Conservation (phyloP, 53 echinoderm and acorn worm species). For the Holothuria scabra region DNA sequence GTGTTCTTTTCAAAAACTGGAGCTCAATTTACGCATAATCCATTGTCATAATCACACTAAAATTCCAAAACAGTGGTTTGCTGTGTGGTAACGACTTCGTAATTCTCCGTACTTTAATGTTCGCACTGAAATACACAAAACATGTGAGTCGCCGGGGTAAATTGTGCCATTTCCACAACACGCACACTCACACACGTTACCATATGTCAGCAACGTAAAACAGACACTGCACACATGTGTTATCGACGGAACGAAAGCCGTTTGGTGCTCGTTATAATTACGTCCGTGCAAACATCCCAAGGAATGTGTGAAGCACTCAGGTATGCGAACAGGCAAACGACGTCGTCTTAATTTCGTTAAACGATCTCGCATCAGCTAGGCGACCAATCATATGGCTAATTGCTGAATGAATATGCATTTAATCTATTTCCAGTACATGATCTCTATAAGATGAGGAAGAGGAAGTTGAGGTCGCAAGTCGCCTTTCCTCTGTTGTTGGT, state of each 20-base stretch:
- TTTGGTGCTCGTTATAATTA: slow-evolving; percentile 40
- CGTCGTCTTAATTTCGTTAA: slow-evolving; percentile 47
- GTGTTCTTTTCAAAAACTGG: slow-evolving; percentile 1
- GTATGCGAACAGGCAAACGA: slow-evolving; percentile 37
- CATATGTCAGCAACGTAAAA: slow-evolving; percentile 36
- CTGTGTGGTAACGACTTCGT: background rate
- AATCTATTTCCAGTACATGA: slow-evolving; percentile 35
- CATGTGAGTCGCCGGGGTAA: too few species aligned
- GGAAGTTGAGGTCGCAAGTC: slow-evolving; percentile 14
- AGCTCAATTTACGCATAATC: background rate
- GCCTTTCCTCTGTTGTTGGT: background rate
- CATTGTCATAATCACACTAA: slow-evolving; percentile 31
- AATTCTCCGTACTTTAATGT: slow-evolving; percentile 10
- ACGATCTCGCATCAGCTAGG: slow-evolving; percentile 46
- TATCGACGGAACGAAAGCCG: slow-evolving; percentile 30
- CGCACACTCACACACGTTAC: background rate
- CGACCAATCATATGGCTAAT: slow-evolving; percentile 45
- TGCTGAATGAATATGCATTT: slow-evolving; percentile 41
- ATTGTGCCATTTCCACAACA: slow-evolving; percentile 23
- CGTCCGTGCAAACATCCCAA: slow-evolving; percentile 32
- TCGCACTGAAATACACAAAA: slow-evolving; percentile 8
- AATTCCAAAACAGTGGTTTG: background rate
- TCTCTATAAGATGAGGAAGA: background rate
- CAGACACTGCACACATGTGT: slow-evolving; percentile 28
- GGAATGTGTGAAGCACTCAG: slow-evolving; percentile 47